Evolutionary conservation across 2,113 vertebrate species (phyloP).

Genomic region (Carassius carassius): DNA sequence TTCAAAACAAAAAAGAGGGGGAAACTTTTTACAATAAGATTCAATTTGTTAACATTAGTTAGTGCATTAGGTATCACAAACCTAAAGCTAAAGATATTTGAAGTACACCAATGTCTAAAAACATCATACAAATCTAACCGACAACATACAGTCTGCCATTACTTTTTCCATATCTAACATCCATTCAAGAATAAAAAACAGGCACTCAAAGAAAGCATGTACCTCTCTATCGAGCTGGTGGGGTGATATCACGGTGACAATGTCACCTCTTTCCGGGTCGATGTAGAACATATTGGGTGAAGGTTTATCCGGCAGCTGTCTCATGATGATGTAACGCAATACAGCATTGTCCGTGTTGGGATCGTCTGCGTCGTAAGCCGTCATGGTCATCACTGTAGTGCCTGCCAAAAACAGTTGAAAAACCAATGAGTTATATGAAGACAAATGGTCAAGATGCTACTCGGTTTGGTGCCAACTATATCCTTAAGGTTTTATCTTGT

Average conservation of each 20-base stretch:
- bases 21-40: too few relatives aligned
- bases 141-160: neutral
- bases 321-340: conserved; percentile 90
- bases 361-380: conserved; percentile 90
- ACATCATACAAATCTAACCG: neutral
- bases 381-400: conserved; percentile 94
- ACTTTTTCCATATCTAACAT: neutral
- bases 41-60: too few relatives aligned
- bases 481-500: neutral
- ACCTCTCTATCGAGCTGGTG: conserved; percentile 91
- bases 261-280: conserved; percentile 92
- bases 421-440: neutral
- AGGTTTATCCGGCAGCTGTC: conserved; percentile 90
- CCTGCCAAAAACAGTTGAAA: conserved; percentile 69
- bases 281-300: conserved; percentile 99
- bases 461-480: neutral
- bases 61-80: too few relatives aligned
- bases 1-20: too few relatives aligned
- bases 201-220: conserved; percentile 49
- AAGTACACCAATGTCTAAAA: neutral
- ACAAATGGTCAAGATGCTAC: neutral
- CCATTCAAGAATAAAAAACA: neutral
- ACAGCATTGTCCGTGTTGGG: conserved; percentile 89
- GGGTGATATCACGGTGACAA: conserved; percentile 91
- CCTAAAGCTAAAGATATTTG: neutral